Conservation (phyloP, 2,888 invertebrate species). For the Coenonympha arcania region DNA sequence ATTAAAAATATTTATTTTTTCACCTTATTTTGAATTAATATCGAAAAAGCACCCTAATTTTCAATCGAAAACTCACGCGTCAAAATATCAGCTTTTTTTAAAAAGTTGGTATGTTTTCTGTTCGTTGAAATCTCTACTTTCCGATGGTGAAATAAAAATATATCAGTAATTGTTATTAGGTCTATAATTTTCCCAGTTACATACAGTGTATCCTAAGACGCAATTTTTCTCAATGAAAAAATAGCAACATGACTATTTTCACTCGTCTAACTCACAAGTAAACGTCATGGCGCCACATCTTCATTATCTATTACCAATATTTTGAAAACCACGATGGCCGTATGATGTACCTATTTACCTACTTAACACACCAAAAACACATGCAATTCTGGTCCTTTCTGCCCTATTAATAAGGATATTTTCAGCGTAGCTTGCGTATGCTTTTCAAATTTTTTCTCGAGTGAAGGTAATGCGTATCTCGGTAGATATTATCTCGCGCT, state of each 20-base stretch:
- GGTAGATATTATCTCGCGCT: slow-evolving; percentile 48
- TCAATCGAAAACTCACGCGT: too few species aligned
- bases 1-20: too few species aligned
- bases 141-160: too few species aligned
- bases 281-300: slow-evolving; percentile 25
- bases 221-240: background rate
- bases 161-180: too few species aligned
- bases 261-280: background rate
- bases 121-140: too few species aligned
- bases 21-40: too few species aligned
- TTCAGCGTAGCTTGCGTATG: slow-evolving; percentile 8
- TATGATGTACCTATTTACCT: slow-evolving; percentile 1
- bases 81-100: too few species aligned
- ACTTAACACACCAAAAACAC: too few species aligned
- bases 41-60: too few species aligned
- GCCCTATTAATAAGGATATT: background rate
- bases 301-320: slow-evolving; percentile 28
- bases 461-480: slow-evolving; percentile 43
- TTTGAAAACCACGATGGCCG: slow-evolving; percentile 19
- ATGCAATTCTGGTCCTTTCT: slow-evolving; percentile 8
- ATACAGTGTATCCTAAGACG: too few species aligned
- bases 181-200: too few species aligned
- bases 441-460: slow-evolving; percentile 1
- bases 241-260: slow-evolving; percentile 2
- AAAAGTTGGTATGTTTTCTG: too few species aligned